These are phyloP conservation scores for Onychorhynchus coronatus DNA, from an alignment of 2,113 vertebrate genomes.

Conservation along the genomic window DNA sequence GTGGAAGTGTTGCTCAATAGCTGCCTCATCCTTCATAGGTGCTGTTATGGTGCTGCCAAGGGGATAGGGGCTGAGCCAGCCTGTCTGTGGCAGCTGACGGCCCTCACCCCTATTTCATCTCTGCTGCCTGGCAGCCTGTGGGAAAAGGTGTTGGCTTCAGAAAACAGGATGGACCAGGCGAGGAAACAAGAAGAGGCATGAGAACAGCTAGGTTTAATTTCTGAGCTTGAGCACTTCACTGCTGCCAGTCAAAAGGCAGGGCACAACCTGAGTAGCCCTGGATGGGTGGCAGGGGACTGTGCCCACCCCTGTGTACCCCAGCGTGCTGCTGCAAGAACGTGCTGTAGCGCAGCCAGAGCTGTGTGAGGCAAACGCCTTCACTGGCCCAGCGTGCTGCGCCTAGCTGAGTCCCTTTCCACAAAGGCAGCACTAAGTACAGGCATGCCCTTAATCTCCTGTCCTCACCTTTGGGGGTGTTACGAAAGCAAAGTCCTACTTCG, in stretches of 20 bases:
- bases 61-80: neutral
- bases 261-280: neutral
- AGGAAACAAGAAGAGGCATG: neutral
- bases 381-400: neutral
- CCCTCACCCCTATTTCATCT: neutral
- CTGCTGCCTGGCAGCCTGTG: neutral
- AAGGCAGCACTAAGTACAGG: neutral
- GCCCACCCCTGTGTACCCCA: neutral
- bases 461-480: neutral
- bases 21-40: neutral
- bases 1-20: neutral
- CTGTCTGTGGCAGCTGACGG: neutral
- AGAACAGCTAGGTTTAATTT: neutral
- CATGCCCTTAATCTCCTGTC: neutral
- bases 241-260: neutral
- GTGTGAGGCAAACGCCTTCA: rapidly evolving
- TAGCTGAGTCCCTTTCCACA: rapidly evolving
- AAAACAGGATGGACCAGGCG: neutral
- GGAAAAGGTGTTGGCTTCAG: neutral
- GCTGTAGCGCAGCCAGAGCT: rapidly evolving
- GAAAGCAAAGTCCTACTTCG: neutral
- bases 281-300: neutral
- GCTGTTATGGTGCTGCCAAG: neutral
- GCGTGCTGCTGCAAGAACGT: rapidly evolving
- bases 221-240: neutral